A percentile compares a stretch with the other conserved stretches of the same genome.
Evolutionary conservation across 2,113 vertebrate species (phyloP).

Genomic region (Gadus macrocephalus): DNA sequence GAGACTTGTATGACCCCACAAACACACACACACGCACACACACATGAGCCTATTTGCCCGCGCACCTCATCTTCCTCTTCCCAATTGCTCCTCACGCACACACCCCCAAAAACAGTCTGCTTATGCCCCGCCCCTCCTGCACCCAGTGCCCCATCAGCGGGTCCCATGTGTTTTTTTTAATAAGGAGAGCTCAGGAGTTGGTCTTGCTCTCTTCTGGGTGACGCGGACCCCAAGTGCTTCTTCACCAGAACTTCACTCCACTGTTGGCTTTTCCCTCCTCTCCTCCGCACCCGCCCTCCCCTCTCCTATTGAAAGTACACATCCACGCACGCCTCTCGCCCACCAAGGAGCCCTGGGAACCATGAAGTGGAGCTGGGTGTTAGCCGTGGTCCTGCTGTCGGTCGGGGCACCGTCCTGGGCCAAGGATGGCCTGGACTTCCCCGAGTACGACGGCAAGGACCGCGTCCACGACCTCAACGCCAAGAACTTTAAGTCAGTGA

Average conservation of each 20-base stretch:
- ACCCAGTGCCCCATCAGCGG: constrained; percentile 52
- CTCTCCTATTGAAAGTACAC: constrained; percentile 24
- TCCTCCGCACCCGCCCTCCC: not conserved
- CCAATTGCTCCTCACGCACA: constrained; percentile 48
- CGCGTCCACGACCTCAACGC: constrained; percentile 79
- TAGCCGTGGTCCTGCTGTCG: constrained; percentile 67
- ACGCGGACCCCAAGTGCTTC: constrained; percentile 64
- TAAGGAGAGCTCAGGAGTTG: constrained; percentile 68
- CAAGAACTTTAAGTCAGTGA: constrained; percentile 85
- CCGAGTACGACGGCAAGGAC: constrained; percentile 84
- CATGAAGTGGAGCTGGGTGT: constrained; percentile 77
- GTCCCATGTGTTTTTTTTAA: constrained; percentile 65
- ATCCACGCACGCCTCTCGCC: not conserved
- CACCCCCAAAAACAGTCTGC: constrained; percentile 46
- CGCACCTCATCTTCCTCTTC: constrained; percentile 41
- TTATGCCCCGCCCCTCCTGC: constrained; percentile 66
- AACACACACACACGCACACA: constrained; percentile 10
- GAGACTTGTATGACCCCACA: constrained; percentile 19
- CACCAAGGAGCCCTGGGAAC: constrained; percentile 41
- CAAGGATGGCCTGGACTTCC: constrained; percentile 80
- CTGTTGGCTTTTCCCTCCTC: constrained; percentile 6
- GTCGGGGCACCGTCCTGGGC: constrained; percentile 57
- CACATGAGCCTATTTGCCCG: constrained; percentile 38
- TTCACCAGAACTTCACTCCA: constrained; percentile 33
- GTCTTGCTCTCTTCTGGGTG: constrained; percentile 75